phyloP scores from a whole-genome alignment of 2,113 vertebrate genomes.

The Paracanthobrama guichenoti region DNA sequence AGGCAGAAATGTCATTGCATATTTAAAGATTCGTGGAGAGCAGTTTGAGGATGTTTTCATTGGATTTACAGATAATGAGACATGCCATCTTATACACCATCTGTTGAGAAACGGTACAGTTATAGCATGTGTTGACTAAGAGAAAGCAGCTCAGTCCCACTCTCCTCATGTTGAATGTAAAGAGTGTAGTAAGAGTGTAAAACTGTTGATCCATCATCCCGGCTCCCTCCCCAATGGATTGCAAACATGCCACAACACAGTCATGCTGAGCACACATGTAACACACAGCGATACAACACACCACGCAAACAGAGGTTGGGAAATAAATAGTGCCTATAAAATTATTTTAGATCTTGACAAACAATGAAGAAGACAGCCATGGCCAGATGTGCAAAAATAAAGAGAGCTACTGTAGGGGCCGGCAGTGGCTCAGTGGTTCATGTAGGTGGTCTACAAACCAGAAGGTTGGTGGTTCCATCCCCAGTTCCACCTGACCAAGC shows the following conservation, averaged over 20 bases:
- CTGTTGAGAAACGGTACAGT: background rate
- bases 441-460: no score
- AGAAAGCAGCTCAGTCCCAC: background rate
- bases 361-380: no score
- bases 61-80: background rate
- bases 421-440: no score
- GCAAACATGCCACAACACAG: background rate
- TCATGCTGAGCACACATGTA: background rate
- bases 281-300: background rate
- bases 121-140: background rate
- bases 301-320: background rate
- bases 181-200: background rate
- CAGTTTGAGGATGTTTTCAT: background rate
- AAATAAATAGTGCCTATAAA: background rate
- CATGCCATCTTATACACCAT: no score
- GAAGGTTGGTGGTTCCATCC: no score
- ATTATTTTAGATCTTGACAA: background rate
- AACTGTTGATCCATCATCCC: background rate
- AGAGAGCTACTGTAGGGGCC: no score
- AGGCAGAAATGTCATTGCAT: background rate
- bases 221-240: no score
- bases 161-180: background rate
- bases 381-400: no score
- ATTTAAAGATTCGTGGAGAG: background rate
- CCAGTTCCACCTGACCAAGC: no score